phyloP scores from a whole-genome alignment of 2,113 vertebrate species.

The Salvator merianae region DNA sequence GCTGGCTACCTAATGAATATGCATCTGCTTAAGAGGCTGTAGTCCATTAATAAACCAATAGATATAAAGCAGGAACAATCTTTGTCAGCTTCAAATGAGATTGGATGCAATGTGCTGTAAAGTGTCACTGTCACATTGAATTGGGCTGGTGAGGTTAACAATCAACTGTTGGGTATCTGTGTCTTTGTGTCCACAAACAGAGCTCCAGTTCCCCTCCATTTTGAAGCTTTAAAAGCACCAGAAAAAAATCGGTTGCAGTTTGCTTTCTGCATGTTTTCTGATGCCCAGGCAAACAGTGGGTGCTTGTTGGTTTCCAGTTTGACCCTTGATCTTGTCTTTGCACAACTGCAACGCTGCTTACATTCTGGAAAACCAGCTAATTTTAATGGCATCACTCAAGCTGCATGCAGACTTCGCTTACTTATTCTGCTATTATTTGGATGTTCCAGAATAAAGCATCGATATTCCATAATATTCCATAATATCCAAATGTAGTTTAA shows the following conservation, averaged over 20 bases:
- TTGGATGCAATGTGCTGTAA: constrained; percentile 80
- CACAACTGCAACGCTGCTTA: no score
- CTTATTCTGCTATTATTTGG: no score
- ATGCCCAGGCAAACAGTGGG: neutral
- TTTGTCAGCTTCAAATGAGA: constrained; percentile 81
- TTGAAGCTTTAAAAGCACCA: neutral
- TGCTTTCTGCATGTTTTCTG: neutral
- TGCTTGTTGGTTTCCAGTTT: neutral
- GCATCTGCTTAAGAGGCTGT: constrained; percentile 85
- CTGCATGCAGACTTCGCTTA: no score
- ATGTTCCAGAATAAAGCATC: no score
- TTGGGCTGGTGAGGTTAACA: constrained; percentile 69
- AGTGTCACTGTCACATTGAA: constrained; percentile 84
- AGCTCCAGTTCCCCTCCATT: neutral
- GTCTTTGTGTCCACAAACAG: constrained; percentile 20
- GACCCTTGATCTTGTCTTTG: neutral
- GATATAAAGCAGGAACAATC: constrained; percentile 82
- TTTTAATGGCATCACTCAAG: neutral
- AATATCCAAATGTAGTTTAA: no score
- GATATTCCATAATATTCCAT: no score
- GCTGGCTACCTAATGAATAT: constrained; percentile 89
- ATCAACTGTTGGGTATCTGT: neutral
- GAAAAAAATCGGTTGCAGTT: neutral
- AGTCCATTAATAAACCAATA: constrained; percentile 86
- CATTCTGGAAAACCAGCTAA: neutral